These are phyloP conservation scores for Gavia stellata DNA, from an alignment of 2,113 vertebrate species.

Conservation along the genomic window DNA sequence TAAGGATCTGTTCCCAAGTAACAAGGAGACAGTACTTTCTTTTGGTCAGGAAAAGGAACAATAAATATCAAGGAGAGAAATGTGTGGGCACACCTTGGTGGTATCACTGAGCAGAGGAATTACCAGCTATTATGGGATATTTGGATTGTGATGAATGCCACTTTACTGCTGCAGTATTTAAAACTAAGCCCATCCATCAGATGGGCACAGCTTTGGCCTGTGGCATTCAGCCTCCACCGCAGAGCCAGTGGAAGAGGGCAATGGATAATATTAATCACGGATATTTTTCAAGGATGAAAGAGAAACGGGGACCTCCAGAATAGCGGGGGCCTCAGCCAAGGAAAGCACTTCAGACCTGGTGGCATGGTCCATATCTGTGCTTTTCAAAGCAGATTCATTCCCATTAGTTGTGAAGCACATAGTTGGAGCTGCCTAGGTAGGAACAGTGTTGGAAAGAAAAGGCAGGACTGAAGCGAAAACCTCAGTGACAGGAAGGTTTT, in stretches of 20 bases:
- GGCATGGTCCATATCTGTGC: background rate
- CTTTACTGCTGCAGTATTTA: background rate
- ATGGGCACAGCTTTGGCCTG: background rate
- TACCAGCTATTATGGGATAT: rapidly evolving
- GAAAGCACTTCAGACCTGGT: background rate
- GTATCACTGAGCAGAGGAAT: background rate
- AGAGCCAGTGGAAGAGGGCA: background rate
- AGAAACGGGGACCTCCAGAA: background rate
- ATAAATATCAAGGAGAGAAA: background rate
- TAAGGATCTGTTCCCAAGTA: rapidly evolving
- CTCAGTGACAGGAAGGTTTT: background rate
- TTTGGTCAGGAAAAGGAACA: background rate
- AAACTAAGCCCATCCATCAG: background rate
- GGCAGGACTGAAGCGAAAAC: background rate
- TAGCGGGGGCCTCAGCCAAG: rapidly evolving
- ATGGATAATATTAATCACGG: background rate
- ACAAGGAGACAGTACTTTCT: background rate
- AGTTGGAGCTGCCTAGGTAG: background rate
- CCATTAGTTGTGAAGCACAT: background rate
- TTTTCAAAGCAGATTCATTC: background rate
- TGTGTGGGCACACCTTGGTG: background rate
- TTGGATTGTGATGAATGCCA: background rate
- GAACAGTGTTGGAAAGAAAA: background rate
- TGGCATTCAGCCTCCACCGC: rapidly evolving
- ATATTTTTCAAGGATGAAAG: background rate